Base-by-base conservation (phyloP, 37 sponge, comb jelly and placozoan genomes). In the Cliona cf. orientalis region DNA sequence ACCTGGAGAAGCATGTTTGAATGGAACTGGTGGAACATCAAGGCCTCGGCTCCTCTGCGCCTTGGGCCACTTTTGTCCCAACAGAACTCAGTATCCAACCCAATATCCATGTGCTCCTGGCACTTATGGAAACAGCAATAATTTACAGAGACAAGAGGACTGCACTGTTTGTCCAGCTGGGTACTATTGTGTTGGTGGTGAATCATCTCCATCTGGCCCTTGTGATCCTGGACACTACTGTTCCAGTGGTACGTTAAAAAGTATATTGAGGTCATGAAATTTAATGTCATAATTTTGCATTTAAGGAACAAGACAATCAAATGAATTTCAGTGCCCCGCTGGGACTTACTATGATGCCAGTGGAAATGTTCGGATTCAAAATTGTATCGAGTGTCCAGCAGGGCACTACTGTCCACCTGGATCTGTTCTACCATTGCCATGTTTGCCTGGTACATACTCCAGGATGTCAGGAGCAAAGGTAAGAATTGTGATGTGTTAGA, bases 41-140 rank as follows among this genome's bases (percentile, higher is more conserved):
- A 26, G 26, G 23, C 63, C 63, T 61, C 63, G 63, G 6, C 28
- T 61, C 26, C 28, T n/a, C 28, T 61, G 63, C n/a, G 63, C 63
- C 5, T 6, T 22, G 63, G 63, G 63, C 17, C 63, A 61, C 26
- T 61, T 61, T n/a, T 61, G 63, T 61, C 63, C 63, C 17, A 61
- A 61, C n/a, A 28, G 63, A 7, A 61, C 63, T 6, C 25, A 61
- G 26, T 61, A 25, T n/a, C 63, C 63, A 6, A 61, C 63, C 28
- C 63, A 61, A n/a, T 61, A 61, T n/a, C 63, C 63, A 12, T 61
- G 63, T 61, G 28, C 63, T 26, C 28, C 63, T 61, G 63, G 63
- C 5, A 25, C 63, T 26, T 61, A n/a, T 28, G 26, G 63, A 21
- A 61, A 61, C 26, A n/a, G 25, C n/a, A 61, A 21, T 26, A 61